Percentiles rank a stretch among this genome's conserved stretches.
Conservation (phyloP, 2,113 vertebrate species). For the Hassar affinis region DNA sequence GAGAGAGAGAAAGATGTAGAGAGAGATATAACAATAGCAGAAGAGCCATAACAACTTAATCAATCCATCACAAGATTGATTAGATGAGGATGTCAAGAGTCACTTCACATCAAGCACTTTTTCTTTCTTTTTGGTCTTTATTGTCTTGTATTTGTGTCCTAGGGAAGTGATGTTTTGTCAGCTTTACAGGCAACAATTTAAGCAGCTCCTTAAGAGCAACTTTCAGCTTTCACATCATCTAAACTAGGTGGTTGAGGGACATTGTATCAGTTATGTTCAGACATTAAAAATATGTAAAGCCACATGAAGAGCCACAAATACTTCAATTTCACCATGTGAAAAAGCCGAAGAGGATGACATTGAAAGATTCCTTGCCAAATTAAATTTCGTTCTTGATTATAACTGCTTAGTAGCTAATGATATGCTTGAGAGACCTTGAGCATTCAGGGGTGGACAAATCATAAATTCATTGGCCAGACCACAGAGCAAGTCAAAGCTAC, state of each 20-base stretch:
- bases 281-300: slow-evolving; percentile 2
- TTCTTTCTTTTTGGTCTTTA: slow-evolving; percentile 59
- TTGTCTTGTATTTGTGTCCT: slow-evolving; percentile 44
- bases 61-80: slow-evolving; percentile 48
- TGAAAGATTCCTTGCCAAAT: background rate
- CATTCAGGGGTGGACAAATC: background rate
- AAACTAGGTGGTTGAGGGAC: background rate
- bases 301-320: background rate
- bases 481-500: background rate
- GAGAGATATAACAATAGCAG: slow-evolving; percentile 37
- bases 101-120: slow-evolving; percentile 74
- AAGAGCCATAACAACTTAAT: slow-evolving; percentile 55
- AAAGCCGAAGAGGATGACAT: background rate
- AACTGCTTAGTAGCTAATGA: background rate
- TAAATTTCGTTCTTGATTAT: background rate
- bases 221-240: background rate
- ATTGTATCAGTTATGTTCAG: background rate
- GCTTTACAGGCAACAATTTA: slow-evolving; percentile 12
- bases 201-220: background rate
- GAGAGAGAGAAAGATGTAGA: slow-evolving; percentile 7
- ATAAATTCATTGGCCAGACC: background rate
- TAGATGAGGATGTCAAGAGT: slow-evolving; percentile 60
- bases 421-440: background rate
- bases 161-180: background rate
- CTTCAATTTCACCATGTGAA: background rate